Conservation (phyloP, 2,113 vertebrate species). For the Mugil cephalus region DNA sequence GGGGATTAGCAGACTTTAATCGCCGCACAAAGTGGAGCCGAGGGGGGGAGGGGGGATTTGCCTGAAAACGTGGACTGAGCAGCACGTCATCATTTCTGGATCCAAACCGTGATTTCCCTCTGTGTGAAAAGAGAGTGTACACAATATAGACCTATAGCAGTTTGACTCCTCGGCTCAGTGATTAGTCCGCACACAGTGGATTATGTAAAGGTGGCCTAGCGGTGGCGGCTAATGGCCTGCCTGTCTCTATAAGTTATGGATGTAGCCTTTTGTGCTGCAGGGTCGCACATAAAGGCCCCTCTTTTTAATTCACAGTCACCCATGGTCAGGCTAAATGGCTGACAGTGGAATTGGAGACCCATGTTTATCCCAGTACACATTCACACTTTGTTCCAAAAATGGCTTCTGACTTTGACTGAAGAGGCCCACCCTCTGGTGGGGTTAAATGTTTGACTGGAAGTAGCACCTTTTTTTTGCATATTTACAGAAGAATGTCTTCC, state of each 20-base stretch:
- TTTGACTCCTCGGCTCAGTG: slow-evolving; percentile 74
- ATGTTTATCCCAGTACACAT: slow-evolving; percentile 65
- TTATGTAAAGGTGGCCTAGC: slow-evolving; percentile 84
- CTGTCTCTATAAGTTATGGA: slow-evolving; percentile 85
- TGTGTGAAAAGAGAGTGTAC: slow-evolving; percentile 19
- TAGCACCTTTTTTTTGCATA: not conserved
- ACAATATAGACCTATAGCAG: slow-evolving; percentile 50
- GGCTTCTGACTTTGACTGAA: slow-evolving; percentile 66
- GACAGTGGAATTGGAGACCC: slow-evolving; percentile 81
- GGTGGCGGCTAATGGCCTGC: slow-evolving; percentile 77
- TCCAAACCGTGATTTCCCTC: slow-evolving; percentile 19
- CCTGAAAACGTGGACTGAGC: slow-evolving; percentile 11
- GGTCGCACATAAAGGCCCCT: slow-evolving; percentile 85
- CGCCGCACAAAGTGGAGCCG: not conserved
- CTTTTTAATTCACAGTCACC: slow-evolving; percentile 86
- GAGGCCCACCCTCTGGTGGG: slow-evolving; percentile 56
- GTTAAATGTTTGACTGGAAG: slow-evolving; percentile 46
- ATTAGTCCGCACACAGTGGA: slow-evolving; percentile 78
- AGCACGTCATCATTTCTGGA: slow-evolving; percentile 2
- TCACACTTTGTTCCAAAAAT: slow-evolving; percentile 73
- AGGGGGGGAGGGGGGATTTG: slow-evolving; percentile 19
- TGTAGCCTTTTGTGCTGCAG: slow-evolving; percentile 84
- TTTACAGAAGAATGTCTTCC: slow-evolving; percentile 21
- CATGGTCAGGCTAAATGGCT: slow-evolving; percentile 84
- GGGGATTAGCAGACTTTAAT: slow-evolving; percentile 47